Percentiles rank a stretch among this genome's conserved stretches.
These are phyloP conservation scores for Epizoanthus rinbou DNA, from an alignment of 92 coral and sea anemone species.

Conservation along the genomic window DNA sequence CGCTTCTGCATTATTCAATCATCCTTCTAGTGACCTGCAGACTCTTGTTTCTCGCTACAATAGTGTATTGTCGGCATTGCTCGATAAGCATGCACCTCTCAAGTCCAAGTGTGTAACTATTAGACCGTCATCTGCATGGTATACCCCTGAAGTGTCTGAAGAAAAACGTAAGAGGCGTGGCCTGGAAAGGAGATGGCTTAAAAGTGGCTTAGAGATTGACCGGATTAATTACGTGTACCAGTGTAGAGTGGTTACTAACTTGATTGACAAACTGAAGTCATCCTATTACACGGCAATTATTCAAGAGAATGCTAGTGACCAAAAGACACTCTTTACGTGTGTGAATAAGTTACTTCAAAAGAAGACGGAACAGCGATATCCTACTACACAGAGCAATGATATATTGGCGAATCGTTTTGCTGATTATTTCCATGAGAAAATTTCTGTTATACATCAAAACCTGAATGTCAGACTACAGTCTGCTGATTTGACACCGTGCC, in stretches of 20 bases:
- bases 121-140: slow-evolving; percentile 16
- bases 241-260: slow-evolving; percentile 39
- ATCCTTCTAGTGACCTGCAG: neutral
- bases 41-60: slow-evolving; percentile 1
- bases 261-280: slow-evolving; percentile 38
- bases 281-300: slow-evolving; percentile 42
- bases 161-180: slow-evolving; percentile 19
- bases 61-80: slow-evolving; percentile 6
- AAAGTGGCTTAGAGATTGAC: slow-evolving; percentile 2
- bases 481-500: slow-evolving; percentile 4
- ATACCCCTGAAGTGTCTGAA: slow-evolving; percentile 4
- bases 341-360: slow-evolving; percentile 16
- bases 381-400: slow-evolving; percentile 6
- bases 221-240: slow-evolving; percentile 38
- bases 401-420: slow-evolving; percentile 11
- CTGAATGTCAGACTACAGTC: slow-evolving; percentile 8
- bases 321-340: slow-evolving; percentile 26
- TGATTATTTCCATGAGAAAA: slow-evolving; percentile 24
- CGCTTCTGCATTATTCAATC: slow-evolving; percentile 19
- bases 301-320: slow-evolving; percentile 34
- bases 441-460: slow-evolving; percentile 12
- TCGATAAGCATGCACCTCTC: slow-evolving; percentile 12
- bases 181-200: slow-evolving; percentile 19
- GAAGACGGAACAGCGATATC: slow-evolving; percentile 16
- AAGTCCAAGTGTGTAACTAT: slow-evolving; percentile 6